Evolutionary conservation across 1,140 invertebrate genomes (phyloP).

Genomic region (Drosophila kanapiae): DNA sequence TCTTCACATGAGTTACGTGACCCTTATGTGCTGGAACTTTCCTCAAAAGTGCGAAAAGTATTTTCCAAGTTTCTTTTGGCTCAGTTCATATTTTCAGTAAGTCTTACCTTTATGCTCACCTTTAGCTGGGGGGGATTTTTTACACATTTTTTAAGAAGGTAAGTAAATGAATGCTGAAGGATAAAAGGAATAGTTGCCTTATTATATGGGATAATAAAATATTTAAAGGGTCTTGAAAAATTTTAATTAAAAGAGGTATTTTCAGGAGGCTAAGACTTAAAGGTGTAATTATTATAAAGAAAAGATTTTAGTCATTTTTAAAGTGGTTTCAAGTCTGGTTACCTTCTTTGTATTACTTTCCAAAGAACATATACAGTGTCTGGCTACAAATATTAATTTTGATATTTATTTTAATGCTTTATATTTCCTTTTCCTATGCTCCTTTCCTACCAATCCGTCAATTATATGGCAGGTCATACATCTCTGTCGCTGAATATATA

Average conservation of each 20-base stretch:
- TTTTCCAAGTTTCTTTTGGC: constrained; percentile 47
- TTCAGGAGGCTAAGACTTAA: not conserved
- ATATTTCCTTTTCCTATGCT: not conserved
- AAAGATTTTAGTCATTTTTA: not conserved
- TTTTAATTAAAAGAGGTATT: not conserved
- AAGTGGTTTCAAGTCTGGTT: not conserved
- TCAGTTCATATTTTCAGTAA: constrained; percentile 38
- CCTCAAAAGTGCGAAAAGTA: constrained; percentile 51
- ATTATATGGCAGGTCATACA: constrained; percentile 8
- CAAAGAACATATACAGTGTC: not conserved
- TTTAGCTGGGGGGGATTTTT: not conserved
- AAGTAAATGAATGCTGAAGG: not conserved
- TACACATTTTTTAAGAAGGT: not conserved
- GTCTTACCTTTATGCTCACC: not conserved
- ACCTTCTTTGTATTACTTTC: not conserved
- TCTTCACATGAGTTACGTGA: constrained; percentile 41
- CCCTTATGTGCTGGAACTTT: constrained; percentile 34
- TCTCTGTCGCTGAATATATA: not conserved
- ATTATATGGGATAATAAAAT: not conserved
- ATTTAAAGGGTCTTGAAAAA: not conserved
- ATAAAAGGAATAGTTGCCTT: constrained; percentile 2
- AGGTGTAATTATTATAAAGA: not conserved
- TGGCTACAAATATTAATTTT: too few relatives aligned
- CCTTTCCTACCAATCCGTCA: constrained; percentile 7
- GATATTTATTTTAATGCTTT: not conserved